Percentiles rank a stretch among this genome's conserved stretches.
These are phyloP conservation scores for Emmelina monodactyla DNA, from an alignment of 2,888 invertebrate species.

Conservation along the genomic window DNA sequence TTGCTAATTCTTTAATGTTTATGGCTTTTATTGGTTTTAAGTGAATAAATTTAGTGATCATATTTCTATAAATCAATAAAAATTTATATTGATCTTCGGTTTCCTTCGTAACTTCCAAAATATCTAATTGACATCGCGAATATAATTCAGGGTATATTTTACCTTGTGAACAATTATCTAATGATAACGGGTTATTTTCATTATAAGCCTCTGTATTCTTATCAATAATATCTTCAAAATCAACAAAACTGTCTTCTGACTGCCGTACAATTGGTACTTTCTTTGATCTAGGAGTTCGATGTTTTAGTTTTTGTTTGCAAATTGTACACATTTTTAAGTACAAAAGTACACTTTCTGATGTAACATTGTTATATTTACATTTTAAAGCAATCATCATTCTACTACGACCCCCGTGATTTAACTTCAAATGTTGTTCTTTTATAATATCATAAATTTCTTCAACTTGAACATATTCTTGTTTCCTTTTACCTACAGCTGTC, in stretches of 20 bases:
- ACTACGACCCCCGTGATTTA: slow-evolving; percentile 32
- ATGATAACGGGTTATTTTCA: too few species aligned
- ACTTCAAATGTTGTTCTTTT: slow-evolving; percentile 25
- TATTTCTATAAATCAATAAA: slow-evolving; percentile 32
- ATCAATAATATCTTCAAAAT: background rate
- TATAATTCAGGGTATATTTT: slow-evolving; percentile 24
- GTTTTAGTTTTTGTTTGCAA: slow-evolving; percentile 24
- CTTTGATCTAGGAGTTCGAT: slow-evolving; percentile 8
- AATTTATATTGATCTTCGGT: slow-evolving; percentile 29
- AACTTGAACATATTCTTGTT: slow-evolving; percentile 23
- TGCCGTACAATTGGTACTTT: background rate
- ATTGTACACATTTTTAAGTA: slow-evolving; percentile 29
- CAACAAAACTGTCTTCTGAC: slow-evolving; percentile 9
- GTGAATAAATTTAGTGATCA: slow-evolving; percentile 29
- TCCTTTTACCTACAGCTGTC: slow-evolving; percentile 17
- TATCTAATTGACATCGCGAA: slow-evolving; percentile 33
- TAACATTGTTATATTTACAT: slow-evolving; percentile 31
- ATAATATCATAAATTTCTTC: slow-evolving; percentile 39
- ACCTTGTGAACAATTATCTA: too few species aligned
- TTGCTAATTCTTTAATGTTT: slow-evolving; percentile 26
- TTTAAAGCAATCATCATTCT: slow-evolving; percentile 30
- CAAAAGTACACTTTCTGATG: slow-evolving; percentile 27
- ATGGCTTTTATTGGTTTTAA: slow-evolving; percentile 29
- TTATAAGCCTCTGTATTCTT: background rate
- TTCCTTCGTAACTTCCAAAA: slow-evolving; percentile 28